Evolutionary conservation across 2,113 vertebrate species (phyloP), one percentile per base, ranked within the genome.

Genomic region (Cyphomyrus discorhynchus): DNA sequence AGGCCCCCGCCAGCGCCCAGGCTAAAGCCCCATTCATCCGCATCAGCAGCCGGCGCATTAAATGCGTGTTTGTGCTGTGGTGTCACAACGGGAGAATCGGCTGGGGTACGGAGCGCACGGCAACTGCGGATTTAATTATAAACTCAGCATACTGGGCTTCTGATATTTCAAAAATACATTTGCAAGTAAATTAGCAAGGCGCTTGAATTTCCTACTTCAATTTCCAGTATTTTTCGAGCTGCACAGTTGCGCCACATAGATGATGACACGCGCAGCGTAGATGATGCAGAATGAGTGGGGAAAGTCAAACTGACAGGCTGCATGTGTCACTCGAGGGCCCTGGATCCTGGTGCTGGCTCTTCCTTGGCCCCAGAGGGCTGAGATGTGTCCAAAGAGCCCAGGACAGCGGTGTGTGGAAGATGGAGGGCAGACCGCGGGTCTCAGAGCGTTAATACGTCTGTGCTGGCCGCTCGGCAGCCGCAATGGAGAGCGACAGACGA

Each of bases 361-460:
- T 17, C 70, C 27, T 39, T 5, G 70, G 70, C 31, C 31, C 17
- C 70, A 39, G 70, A 39, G 13, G 31, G 10, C 31, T 19, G 31
- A 15, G 3, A 77, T 13, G 10, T 39, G 31, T 5, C 66, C 31
- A 35, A 35, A 31, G 31, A 35, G 31, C 31, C 70, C 70, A 6
- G 70, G 31, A 35, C n/a, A n/a, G 56, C 56, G 0, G 58, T 9
- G 8, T 74, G 31, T 15, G 27, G 31, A 77, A 19, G 31, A 35
- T 1, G 35, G 70, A 77, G 70, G 31, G 5, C 70, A 77, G 39
- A 39, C 70, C 13, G 2, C 70, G 90, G 89, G 91, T 92, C 92
- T 94, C 92, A 93, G 93, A 93, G 83, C 91, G 94, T 95, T 92
- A 95, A 94, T 94, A 93, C 95, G 92, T 94, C 93, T 94, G 91